Evolutionary conservation across 2,113 vertebrate genomes (phyloP), one percentile per base, ranked within the genome.

Genomic region (Stictonetta naevosa): DNA sequence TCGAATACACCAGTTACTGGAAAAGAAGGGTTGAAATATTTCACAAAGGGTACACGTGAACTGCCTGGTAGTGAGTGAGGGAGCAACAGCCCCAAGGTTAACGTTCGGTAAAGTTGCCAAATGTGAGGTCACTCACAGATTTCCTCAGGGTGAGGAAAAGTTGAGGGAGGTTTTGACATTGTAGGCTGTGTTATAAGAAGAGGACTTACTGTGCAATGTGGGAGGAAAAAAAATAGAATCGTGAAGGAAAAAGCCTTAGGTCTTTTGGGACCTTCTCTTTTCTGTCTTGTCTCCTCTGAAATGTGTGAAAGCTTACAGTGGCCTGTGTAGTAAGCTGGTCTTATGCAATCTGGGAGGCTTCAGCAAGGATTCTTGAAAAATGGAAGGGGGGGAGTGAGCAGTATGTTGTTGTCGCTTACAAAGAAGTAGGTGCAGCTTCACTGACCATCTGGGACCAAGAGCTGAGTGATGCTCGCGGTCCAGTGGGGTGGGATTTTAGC

Each of bases 141-240:
- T 40, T 64, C 26, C 38, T 64, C 11, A 56, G 88, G 83, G 63
- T 23, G 42, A 94, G 90, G 46, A 93, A 17, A 90, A 81, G 64
- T 86, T 90, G 83, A 62, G 86, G 62, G 86, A 50, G 66, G 56
- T 84, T 95, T 94, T 94, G 11, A 58, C 80, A 36, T 44, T 88
- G 48, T 95, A 93, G 67, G 84, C 96, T 88, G 5, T 18, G 60
- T 74, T 92, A 83, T 79, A 96, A 86, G 92, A 95, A 94, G 92
- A 94, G 90, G 85, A 91, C 93, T 94, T 95, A 76, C n/a, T 85
- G 46, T 90, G 67, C 82, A 86, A 93, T 87, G 90, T 91, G 90
- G 95, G 94, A 76, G 48, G 48, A 94, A 85, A 74, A 74, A 69
- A 31, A 36, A 36, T 34, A 50, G 89, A 52, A 18, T 66, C 40